Percentiles rank a stretch among this genome's conserved stretches.
Conservation (phyloP, 2,888 invertebrate genomes). For the Latrodectus hesperus region DNA sequence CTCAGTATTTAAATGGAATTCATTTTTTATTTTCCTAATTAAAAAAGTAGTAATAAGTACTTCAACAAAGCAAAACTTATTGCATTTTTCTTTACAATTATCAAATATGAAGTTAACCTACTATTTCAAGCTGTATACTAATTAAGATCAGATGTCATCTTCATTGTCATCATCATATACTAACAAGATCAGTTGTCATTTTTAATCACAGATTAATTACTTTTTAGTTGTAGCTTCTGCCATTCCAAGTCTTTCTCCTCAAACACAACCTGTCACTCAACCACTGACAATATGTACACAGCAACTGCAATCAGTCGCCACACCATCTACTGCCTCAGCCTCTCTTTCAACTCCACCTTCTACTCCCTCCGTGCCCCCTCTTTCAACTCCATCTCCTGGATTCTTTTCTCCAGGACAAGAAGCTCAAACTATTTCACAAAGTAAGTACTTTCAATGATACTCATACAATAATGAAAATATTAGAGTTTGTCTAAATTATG, state of each 20-base stretch:
- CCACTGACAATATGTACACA: constrained; percentile 66
- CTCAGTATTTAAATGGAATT: no score
- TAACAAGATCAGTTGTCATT: neutral
- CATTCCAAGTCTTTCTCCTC: constrained; percentile 63
- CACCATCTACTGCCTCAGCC: constrained; percentile 40
- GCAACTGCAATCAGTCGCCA: constrained; percentile 43
- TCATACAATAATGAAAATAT: no score
- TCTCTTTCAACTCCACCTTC: constrained; percentile 62
- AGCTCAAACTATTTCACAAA: constrained; percentile 60
- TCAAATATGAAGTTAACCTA: no score
- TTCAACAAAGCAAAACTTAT: no score
- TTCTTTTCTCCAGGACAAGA: constrained; percentile 66
- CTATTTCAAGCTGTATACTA: no score
- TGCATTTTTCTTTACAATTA: no score
- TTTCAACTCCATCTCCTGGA: constrained; percentile 66
- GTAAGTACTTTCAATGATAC: constrained; percentile 8
- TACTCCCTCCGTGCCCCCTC: constrained; percentile 65
- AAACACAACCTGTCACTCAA: constrained; percentile 46
- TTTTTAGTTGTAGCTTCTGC: constrained; percentile 42
- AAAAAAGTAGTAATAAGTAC: no score
- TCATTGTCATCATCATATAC: neutral
- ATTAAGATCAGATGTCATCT: no score
- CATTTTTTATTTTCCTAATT: no score
- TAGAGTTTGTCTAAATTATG: no score
- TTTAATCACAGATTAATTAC: neutral